Conservation (phyloP, 2,888 invertebrate genomes). For the Endomychus coccineus region DNA sequence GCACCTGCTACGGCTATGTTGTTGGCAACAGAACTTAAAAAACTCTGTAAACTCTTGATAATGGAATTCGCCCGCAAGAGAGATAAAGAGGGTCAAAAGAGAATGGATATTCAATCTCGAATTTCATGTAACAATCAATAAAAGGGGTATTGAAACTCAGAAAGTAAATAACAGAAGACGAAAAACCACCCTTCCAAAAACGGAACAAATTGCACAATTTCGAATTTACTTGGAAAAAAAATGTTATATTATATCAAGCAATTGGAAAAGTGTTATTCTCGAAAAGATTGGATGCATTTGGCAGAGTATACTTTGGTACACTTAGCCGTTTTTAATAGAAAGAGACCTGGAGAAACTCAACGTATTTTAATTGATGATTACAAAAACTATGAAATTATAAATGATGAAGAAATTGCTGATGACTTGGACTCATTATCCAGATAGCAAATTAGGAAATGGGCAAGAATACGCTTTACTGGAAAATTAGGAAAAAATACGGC, state of each 20-base stretch:
- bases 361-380: conserved; percentile 7
- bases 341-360: conserved; percentile 7
- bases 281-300: conserved; percentile 7
- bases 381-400: background rate
- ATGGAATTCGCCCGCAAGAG: conserved; percentile 13
- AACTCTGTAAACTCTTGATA: conserved; percentile 9
- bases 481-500: no score
- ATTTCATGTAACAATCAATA: conserved; percentile 20
- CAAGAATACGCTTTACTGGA: no score
- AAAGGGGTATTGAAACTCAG: conserved; percentile 16
- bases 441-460: no score
- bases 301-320: conserved; percentile 8
- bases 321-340: conserved; percentile 8
- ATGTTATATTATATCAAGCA: conserved; percentile 5
- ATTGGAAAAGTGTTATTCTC: conserved; percentile 6
- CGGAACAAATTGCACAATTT: conserved; percentile 16
- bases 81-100: conserved; percentile 4
- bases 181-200: conserved; percentile 11
- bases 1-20: conserved; percentile 15
- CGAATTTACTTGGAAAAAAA: conserved; percentile 13
- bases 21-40: conserved; percentile 15
- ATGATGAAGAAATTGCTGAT: background rate
- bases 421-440: no score
- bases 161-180: conserved; percentile 16
- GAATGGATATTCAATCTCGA: conserved; percentile 12